Evolutionary conservation across 2,797 vertebrate genomes (phyloP).

Genomic region (Alfaro cultratus): DNA sequence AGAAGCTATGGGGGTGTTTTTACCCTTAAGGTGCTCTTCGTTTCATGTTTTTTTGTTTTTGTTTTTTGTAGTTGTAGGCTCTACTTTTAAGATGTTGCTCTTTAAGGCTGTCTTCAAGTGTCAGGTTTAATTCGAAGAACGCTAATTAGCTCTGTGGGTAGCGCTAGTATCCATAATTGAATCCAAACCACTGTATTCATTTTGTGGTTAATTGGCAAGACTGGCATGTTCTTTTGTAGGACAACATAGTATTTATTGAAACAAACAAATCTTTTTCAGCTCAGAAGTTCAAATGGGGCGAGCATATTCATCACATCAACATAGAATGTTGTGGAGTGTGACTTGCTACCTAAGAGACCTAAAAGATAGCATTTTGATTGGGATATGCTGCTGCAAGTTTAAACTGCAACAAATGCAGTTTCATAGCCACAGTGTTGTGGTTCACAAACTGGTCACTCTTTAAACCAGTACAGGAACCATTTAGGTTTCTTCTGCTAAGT

Average conservation of each 20-base stretch:
- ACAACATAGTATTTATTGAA: neutral
- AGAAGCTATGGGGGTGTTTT: neutral
- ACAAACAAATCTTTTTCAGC: neutral
- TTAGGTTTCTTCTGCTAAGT: neutral
- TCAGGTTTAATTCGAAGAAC: conserved; percentile 41
- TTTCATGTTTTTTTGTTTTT: neutral
- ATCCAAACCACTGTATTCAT: conserved; percentile 30
- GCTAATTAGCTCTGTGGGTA: conserved; percentile 50
- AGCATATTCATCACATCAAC: neutral
- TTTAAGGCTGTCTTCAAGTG: conserved; percentile 23
- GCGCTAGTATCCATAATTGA: conserved; percentile 25
- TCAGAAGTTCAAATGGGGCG: neutral
- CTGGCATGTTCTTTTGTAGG: neutral
- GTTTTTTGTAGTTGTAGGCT: too few species aligned
- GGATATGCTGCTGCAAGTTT: neutral
- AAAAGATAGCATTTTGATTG: neutral
- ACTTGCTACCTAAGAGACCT: neutral
- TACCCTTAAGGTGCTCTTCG: neutral
- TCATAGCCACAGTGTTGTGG: neutral
- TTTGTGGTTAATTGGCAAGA: conserved; percentile 16
- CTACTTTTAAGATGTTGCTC: conserved; percentile 19
- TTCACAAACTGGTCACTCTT: neutral
- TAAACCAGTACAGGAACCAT: neutral
- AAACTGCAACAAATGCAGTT: neutral
- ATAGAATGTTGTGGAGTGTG: neutral